Evolutionary conservation across 2,888 invertebrate species (phyloP).

Genomic region (Callyntrura sp.): DNA sequence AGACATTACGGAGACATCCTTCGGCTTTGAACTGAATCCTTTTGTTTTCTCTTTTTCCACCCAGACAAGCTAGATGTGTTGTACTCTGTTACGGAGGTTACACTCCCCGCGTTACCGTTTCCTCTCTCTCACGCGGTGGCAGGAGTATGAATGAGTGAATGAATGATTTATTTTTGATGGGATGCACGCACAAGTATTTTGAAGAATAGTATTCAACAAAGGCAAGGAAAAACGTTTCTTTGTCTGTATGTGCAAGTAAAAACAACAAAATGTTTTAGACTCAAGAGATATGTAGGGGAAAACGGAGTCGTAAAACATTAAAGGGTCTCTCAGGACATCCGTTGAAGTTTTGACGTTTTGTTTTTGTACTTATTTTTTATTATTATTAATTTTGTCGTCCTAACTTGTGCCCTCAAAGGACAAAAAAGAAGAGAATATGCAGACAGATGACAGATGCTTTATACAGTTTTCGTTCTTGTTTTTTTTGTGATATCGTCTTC

Average conservation of each 20-base stretch:
- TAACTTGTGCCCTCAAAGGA: background rate
- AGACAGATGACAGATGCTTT: background rate
- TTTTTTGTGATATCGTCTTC: background rate
- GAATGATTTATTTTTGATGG: conserved; percentile 53
- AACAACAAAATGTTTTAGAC: conserved; percentile 14
- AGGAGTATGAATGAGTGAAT: conserved; percentile 20
- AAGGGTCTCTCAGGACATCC: conserved; percentile 20
- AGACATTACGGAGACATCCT: conserved; percentile 49
- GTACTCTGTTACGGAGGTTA: background rate
- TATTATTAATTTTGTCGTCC: conserved; percentile 40
- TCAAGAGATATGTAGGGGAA: background rate
- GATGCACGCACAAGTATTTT: conserved; percentile 1
- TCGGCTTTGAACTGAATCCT: conserved; percentile 47
- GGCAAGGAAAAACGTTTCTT: background rate
- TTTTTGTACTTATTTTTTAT: conserved; percentile 32
- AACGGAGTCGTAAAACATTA: conserved; percentile 33
- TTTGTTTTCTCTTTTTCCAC: conserved; percentile 25
- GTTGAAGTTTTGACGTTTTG: conserved; percentile 3
- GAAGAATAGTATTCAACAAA: background rate
- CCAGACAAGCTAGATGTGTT: background rate
- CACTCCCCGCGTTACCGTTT: background rate
- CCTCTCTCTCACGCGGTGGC: background rate
- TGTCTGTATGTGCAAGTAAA: background rate
- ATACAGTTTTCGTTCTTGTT: background rate
- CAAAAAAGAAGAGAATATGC: background rate